Percentiles rank a stretch among this genome's conserved stretches.
phyloP scores from a whole-genome alignment of 2,888 invertebrate species.

The Amblyteles armatorius region DNA sequence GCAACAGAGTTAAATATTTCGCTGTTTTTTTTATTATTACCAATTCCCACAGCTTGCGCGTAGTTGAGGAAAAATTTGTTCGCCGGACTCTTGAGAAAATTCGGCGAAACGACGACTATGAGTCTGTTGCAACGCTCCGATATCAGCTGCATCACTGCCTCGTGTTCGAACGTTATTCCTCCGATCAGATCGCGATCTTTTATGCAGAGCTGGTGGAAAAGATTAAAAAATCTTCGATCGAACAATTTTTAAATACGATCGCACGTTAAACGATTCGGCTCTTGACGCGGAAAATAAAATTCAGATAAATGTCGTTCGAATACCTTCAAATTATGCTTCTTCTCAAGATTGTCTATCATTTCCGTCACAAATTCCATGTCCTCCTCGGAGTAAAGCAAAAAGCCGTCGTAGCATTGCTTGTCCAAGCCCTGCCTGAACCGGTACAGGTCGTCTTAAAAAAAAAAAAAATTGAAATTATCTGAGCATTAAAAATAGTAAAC shows the following conservation, averaged over 20 bases:
- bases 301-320: conserved; percentile 37
- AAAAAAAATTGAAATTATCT: neutral
- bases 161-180: conserved; percentile 90
- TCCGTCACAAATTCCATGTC: conserved; percentile 90
- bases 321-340: conserved; percentile 88
- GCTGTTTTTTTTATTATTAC: conserved; percentile 84
- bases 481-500: neutral
- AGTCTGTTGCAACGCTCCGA: conserved; percentile 92
- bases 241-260: too few relatives aligned
- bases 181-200: conserved; percentile 90
- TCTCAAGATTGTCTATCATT: conserved; percentile 88
- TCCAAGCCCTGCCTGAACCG: conserved; percentile 84
- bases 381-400: conserved; percentile 90
- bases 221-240: neutral
- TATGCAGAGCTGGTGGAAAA: conserved; percentile 88
- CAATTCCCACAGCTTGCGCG: conserved; percentile 92
- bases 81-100: conserved; percentile 90
- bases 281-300: neutral
- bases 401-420: conserved; percentile 91
- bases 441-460: conserved; percentile 86
- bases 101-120: conserved; percentile 92
- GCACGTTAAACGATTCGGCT: too few relatives aligned
- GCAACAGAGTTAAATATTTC: conserved; percentile 67
- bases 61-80: conserved; percentile 93
- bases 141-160: conserved; percentile 90